These are phyloP conservation scores for Ellobius talpinus DNA, from an alignment of 2,113 vertebrate genomes.

Conservation along the genomic window DNA sequence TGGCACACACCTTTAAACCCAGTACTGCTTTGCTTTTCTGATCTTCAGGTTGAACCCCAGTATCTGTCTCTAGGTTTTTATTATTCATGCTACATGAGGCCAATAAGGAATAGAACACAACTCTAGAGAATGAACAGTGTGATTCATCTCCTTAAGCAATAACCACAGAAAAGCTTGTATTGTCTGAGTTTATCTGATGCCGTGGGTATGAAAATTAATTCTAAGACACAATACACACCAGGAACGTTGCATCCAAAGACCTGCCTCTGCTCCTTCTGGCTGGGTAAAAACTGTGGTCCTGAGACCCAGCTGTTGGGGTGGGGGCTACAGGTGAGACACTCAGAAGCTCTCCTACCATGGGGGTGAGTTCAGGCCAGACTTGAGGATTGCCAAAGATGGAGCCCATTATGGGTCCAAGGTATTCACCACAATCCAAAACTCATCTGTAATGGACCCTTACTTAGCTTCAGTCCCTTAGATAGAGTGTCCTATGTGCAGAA, in stretches of 20 bases:
- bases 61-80: too few species aligned
- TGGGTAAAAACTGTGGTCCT: not conserved
- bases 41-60: too few species aligned
- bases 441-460: too few species aligned
- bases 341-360: not conserved
- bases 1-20: too few species aligned
- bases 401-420: not conserved
- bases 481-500: not conserved
- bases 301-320: not conserved
- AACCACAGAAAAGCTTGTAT: not conserved
- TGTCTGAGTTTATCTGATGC: constrained; percentile 42
- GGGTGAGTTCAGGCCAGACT: not conserved
- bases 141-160: not conserved
- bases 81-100: not conserved
- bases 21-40: too few species aligned
- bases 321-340: not conserved
- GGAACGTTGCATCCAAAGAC: constrained; percentile 52
- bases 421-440: not conserved
- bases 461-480: not conserved
- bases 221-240: constrained; percentile 55
- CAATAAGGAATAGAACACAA: not conserved
- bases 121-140: not conserved
- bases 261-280: not conserved
- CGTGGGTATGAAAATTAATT: constrained; percentile 50
- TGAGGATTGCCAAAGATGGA: not conserved